Base-by-base conservation (phyloP, 2,113 vertebrate genomes). In the Nothoprocta perdicaria region DNA sequence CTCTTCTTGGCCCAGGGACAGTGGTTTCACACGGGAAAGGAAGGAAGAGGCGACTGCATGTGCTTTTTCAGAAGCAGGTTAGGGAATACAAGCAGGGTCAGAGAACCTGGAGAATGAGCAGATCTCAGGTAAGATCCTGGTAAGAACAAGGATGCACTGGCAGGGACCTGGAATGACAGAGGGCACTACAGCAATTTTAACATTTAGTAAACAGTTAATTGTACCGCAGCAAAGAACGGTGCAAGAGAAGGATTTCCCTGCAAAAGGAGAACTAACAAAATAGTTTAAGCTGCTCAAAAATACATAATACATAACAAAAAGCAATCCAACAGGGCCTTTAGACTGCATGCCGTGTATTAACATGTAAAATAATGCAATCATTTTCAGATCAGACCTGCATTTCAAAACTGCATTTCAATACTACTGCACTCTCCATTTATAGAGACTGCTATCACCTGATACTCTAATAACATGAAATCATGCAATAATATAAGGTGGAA, bases 331-430 rank as follows among this genome's bases (percentile, higher is more conserved):
- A 10, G 26, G 33, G 24, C 23, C 14, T 65, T 90, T 61, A 41
- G 27, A 68, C 43, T 24, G 22, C 50, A 14, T 61, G 14, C 58
- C 35, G 81, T 79, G 35, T 19, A 72, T 61, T 53, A 72, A 24
- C n/a, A 29, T 63, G 46, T 29, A 73, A 85, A 92, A 76, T 24
- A 67, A 67, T 13, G 12, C 15, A 72, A 31, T 50, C 16, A 38
- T 80, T 85, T 93, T 76, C 38, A 82, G 46, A 67, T 53, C 23
- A 53, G 35, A 79, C 60, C 62, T 79, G 14, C 52, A 68, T 73
- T 87, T 89, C 60, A 60, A 82, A 82, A 41, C 9, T n/a, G n/a
- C n/a, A n/a, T n/a, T 78, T 53, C 43, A 5, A 67, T 48, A 62
- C 6, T 52, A 24, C 63, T 69, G n/a, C 5, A 18, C 26, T 46